Base-by-base conservation (phyloP, 2,888 invertebrate genomes). In the Lobophora halterata region DNA sequence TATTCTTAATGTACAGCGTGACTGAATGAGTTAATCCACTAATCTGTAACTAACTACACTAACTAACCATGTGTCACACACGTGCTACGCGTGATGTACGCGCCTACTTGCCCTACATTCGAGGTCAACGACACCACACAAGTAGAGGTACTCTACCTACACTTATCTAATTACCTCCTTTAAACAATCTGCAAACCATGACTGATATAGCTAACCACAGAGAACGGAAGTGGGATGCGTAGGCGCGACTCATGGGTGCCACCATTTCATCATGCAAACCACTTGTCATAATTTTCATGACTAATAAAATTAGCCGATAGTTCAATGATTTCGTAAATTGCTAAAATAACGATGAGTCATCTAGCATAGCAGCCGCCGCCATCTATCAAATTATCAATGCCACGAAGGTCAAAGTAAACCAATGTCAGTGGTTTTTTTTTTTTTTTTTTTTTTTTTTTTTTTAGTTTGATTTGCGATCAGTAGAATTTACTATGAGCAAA, bases 91-190 rank as follows among this genome's bases (percentile, higher is more conserved):
- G 2, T n/a, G 8, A 17, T 2, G 2, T 11, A 5, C 24, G 11
- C 24, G 20, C 26, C 5, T 1, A 19, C 20, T 2, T 33, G 37
- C 4, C 26, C 38, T 30, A 39, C 19, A 39, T 38, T 18, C 13
- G 24, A 34, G 45, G 28, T 21, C 42, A 45, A 45, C 39, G 41
- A 44, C 37, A 27, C 33, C 5, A 14, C 23, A 25, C 7, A 42
- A 35, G 25, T 38, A 14, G 45, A n/a, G 30, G 6, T 31, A 36
- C 19, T 8, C 16, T 14, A 12, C 26, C 10, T 24, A 17, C 8
- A 20, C 24, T 20, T n/a, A 24, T 13, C 6, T 14, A 19, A n/a
- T 8, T n/a, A 3, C 11, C 18, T 8, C 17, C 12, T 19, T 2
- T 5, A 25, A n/a, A 7, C 1, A 10, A n/a, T 3, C n/a, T n/a